Evolutionary conservation across 2,888 invertebrate species (phyloP).

Genomic region (Amblyjoppa fuscipennis): DNA sequence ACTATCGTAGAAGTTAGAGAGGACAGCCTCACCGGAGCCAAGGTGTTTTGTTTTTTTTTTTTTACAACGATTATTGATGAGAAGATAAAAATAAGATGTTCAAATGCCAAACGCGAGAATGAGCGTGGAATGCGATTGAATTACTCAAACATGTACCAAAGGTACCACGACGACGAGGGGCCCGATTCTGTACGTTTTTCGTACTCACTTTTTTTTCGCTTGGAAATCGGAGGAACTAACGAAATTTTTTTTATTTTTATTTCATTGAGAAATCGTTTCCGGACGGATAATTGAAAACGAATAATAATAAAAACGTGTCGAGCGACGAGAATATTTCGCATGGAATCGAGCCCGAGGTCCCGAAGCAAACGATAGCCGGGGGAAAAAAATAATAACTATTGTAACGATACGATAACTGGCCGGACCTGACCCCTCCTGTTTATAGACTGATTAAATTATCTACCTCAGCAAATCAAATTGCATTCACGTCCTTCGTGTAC

Average conservation of each 20-base stretch:
- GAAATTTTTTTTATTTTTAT: neutral
- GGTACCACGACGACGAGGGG: conserved; percentile 55
- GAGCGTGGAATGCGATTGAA: conserved; percentile 45
- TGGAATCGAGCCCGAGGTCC: conserved; percentile 27
- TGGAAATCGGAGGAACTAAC: neutral
- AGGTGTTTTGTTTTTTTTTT: conserved; percentile 33
- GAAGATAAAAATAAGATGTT: conserved; percentile 12
- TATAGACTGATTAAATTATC: conserved; percentile 84
- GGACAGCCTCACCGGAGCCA: conserved; percentile 23
- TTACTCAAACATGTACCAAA: conserved; percentile 57
- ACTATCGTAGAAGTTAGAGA: conserved; percentile 33
- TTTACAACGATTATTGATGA: conserved; percentile 20
- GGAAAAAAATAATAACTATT: conserved; percentile 26
- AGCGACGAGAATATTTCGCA: conserved; percentile 10
- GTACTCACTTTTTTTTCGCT: neutral
- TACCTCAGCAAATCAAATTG: conserved; percentile 83
- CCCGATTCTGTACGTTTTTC: conserved; percentile 54
- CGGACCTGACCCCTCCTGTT: conserved; percentile 68
- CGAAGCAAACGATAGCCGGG: conserved; percentile 28
- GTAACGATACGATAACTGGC: conserved; percentile 45
- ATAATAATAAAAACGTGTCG: neutral
- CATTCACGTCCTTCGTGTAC: conserved; percentile 79
- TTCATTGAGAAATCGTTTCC: neutral
- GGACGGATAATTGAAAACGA: neutral
- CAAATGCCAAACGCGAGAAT: conserved; percentile 4